Evolutionary conservation across 35 echinoderm and acorn worm genomes (phyloP), one percentile per base, ranked within the genome.

Genomic region (Ophiothrix spiculata): DNA sequence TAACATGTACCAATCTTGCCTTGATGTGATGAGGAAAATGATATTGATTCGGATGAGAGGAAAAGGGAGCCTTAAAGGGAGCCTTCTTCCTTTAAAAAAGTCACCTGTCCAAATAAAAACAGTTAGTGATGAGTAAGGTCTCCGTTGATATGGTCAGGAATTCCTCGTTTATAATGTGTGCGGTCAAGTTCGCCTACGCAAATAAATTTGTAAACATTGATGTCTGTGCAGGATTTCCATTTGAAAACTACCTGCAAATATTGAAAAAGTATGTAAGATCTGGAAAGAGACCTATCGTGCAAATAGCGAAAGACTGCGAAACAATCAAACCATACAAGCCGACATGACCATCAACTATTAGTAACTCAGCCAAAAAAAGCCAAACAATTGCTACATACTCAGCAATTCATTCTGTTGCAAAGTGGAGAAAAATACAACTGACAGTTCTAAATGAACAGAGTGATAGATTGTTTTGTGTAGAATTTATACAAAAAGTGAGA

Each of bases 121-220:
- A 39, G 63, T 88, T n/a, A 88, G 86, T 38, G 38, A 89, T 89
- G 81, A 86, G 0, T 56, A 89, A n/a, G 82, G 79, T 35, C 32
- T 77, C 82, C 63, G 12, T 33, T 77, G 90, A 35, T 94, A 90
- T 90, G 92, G 87, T 63, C 32, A 83, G 32, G 79, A 94, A 32
- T 90, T 90, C 56, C 23, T 94, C 37, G 88, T 94, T 0, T 94
- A 94, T 33, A 94, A 94, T 79, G 88, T 94, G 34, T 88, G 90
- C 38, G 75, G 87, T 16, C 82, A 90, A 79, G 75, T 84, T 19
- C 92, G 90, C 75, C 83, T 94, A 94, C 35, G 83, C 84, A 69
- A 1, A 33, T 39, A 1, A 36, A 83, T 87, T 79, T 78, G 88
- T 87, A 60, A 36, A 73, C 33, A 42, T 94, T 25, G 49, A 94